Conservation (phyloP, 2,113 vertebrate species). For the Gulo gulo region DNA sequence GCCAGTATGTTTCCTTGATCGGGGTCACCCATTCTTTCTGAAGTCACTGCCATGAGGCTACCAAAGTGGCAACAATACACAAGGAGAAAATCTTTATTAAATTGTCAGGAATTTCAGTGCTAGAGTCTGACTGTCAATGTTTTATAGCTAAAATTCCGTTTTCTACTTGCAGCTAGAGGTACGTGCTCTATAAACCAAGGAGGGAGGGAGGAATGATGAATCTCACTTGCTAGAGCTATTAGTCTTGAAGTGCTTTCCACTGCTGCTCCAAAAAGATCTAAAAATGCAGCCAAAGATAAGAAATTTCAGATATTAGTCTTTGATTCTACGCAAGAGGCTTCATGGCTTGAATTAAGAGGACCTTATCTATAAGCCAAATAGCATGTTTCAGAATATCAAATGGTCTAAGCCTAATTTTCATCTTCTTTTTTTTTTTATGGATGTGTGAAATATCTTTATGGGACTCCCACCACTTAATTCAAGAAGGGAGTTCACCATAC, state of each 20-base stretch:
- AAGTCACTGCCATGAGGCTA: not conserved
- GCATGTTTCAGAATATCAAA: slow-evolving; percentile 10
- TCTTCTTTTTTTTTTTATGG: slow-evolving; percentile 21
- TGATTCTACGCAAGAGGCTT: slow-evolving; percentile 30
- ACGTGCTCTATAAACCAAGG: not conserved
- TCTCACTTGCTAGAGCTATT: not conserved
- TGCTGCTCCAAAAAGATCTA: not conserved
- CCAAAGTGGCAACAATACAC: not conserved
- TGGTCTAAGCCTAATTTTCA: not conserved
- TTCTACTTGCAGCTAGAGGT: not conserved
- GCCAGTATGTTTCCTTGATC: not conserved
- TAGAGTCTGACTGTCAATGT: not conserved
- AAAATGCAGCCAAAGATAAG: slow-evolving; percentile 3
- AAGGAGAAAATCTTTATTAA: not conserved
- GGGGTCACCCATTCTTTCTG: not conserved
- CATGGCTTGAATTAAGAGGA: slow-evolving; percentile 45
- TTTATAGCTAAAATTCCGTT: slow-evolving; percentile 12
- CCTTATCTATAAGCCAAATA: slow-evolving; percentile 47
- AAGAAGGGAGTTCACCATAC: not conserved
- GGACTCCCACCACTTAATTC: slow-evolving; percentile 20
- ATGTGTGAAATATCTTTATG: slow-evolving; percentile 28
- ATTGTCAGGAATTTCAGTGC: not conserved
- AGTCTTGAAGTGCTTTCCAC: slow-evolving; percentile 3
- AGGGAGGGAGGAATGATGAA: not conserved
- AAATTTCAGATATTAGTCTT: slow-evolving; percentile 46